These are phyloP conservation scores for Bombus balteatus DNA, from an alignment of 1,140 invertebrate species.

Conservation along the genomic window DNA sequence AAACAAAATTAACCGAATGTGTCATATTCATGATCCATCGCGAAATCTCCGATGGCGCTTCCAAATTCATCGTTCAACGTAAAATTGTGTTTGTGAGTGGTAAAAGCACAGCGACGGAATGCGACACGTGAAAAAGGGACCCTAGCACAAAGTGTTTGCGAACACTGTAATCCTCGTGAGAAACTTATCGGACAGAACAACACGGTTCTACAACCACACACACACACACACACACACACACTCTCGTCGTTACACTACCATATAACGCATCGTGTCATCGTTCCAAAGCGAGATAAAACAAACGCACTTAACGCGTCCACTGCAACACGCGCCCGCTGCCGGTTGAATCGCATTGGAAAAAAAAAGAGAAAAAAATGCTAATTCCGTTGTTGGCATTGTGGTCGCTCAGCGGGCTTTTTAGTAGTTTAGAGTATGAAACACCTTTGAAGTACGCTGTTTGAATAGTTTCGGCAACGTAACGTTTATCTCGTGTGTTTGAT, in stretches of 20 bases:
- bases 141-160: conserved; percentile 19
- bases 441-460: not conserved
- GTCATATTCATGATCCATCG: too few relatives aligned
- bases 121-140: not conserved
- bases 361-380: conserved; percentile 27
- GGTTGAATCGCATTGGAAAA: conserved; percentile 9
- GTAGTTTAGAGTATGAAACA: not conserved
- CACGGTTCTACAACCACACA: not conserved
- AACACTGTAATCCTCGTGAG: conserved; percentile 56
- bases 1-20: too few relatives aligned
- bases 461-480: not conserved
- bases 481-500: too few relatives aligned
- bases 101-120: too few relatives aligned
- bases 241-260: conserved; percentile 6
- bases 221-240: not conserved
- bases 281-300: conserved; percentile 41
- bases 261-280: conserved; percentile 38
- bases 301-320: conserved; percentile 43
- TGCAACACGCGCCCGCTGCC: conserved; percentile 17
- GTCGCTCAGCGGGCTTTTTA: not conserved
- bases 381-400: conserved; percentile 17
- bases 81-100: not conserved
- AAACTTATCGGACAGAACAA: conserved; percentile 44
- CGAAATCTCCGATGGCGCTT: too few relatives aligned
- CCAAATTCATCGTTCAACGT: not conserved